phyloP scores from a whole-genome alignment of 2,113 vertebrate species.

The Spermophilus dauricus region DNA sequence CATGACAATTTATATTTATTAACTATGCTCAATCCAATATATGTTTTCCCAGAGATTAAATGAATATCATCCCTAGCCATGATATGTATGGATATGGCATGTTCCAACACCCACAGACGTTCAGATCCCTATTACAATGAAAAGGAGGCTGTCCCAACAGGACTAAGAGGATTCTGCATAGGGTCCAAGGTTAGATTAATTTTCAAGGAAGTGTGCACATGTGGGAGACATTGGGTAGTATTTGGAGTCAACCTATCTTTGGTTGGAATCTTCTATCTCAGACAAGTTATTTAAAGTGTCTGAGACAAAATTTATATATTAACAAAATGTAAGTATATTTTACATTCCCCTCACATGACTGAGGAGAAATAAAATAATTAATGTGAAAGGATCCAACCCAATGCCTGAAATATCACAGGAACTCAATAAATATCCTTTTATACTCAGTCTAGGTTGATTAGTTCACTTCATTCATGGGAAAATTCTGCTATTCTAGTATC shows the following conservation, averaged over 20 bases:
- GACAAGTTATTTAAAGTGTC: background rate
- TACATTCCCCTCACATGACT: background rate
- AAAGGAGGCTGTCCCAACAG: background rate
- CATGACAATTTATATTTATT: background rate
- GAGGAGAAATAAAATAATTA: conserved; percentile 47
- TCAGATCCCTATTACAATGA: background rate
- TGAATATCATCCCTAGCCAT: conserved; percentile 6
- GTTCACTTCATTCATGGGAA: background rate
- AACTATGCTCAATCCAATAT: conserved; percentile 1
- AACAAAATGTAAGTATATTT: conserved; percentile 27
- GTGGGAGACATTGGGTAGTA: background rate
- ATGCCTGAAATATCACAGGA: background rate
- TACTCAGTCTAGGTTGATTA: background rate
- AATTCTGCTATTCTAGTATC: background rate
- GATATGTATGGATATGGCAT: background rate
- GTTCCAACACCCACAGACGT: background rate
- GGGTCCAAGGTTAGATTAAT: background rate
- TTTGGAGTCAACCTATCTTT: background rate
- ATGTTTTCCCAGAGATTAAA: conserved; percentile 24
- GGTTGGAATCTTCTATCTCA: background rate
- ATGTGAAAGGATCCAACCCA: background rate
- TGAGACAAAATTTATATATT: conserved; percentile 22
- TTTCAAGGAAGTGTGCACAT: background rate
- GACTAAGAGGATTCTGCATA: background rate
- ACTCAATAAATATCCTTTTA: background rate